Base-by-base conservation (phyloP, 2,888 invertebrate genomes). In the Scaptomyza flava region DNA sequence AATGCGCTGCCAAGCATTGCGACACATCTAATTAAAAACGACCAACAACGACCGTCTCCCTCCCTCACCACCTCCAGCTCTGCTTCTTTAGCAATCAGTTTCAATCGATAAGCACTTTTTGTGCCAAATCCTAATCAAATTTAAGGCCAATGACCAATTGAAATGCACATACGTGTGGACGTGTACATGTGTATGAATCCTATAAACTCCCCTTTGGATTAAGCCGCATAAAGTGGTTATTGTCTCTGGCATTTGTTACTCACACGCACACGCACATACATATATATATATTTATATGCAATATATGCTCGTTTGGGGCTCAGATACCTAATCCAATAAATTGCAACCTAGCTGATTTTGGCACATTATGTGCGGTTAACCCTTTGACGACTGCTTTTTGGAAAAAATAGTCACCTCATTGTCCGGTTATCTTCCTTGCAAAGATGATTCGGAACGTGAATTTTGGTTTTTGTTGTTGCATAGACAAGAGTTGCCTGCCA, bases 11-110 rank as follows among this genome's bases (percentile, higher is more conserved):
- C 70, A 72, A 70, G 61, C 78, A 67, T 63, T 67, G 81, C 81
- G 79, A 81, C 85, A 81, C 81, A 84, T 84, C 81, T 84, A 81
- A 81, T 81, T 81, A 81, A 81, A 81, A 84, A 77, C 75, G 79
- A 61, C 68, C 84, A 77, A 69, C 68, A 27, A 27, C 27, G 27
- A 27, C 34, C 2, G 11, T 12, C 12, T 7, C 14, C 8, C 11
- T 3, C n/a, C 8, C 11, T 3, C n/a, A 2, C 20, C 7, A 6
- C 6, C 3, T 20, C 1, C n/a, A 23, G 20, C 23, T 11, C 17
- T 30, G 11, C 51, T 38, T 27, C 17, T 45, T 45, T 14, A 5
- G 27, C 27, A 31, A 42, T 5, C 46, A 46, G 14, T 27, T 23
- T 48, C 31, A 53, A 74, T 70, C 65, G 69, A 64, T 68, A 30